phyloP scores from a whole-genome alignment of 1,140 invertebrate genomes.

The Pogonomyrmex californicus region DNA sequence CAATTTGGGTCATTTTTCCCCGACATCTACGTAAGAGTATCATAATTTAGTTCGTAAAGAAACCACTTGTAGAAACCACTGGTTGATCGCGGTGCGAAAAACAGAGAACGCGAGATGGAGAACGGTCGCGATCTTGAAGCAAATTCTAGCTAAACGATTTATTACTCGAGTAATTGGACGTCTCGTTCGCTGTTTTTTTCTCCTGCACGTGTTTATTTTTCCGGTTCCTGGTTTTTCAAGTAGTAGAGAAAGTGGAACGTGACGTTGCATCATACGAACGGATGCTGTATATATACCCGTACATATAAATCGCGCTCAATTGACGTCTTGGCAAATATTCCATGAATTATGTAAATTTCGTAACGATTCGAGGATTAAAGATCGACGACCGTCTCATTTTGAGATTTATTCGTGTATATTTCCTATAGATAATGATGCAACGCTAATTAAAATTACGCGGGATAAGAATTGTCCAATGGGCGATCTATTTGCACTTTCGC shows the following conservation, averaged over 20 bases:
- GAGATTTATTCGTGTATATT: slow-evolving; percentile 5
- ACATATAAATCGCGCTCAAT: neutral
- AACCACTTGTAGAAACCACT: slow-evolving; percentile 12
- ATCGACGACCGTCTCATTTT: neutral
- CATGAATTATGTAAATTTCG: neutral
- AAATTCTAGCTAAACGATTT: neutral
- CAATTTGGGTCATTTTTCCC: neutral
- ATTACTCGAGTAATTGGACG: neutral
- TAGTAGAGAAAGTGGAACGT: slow-evolving; percentile 1
- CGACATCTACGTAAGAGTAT: neutral
- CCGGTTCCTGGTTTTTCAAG: neutral
- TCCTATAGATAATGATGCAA: neutral
- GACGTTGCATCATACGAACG: slow-evolving; percentile 3
- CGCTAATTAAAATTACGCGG: neutral
- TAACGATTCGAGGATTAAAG: neutral
- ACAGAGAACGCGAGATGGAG: neutral
- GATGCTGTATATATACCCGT: neutral
- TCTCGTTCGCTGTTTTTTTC: neutral
- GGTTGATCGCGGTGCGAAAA: neutral
- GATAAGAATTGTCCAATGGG: neutral
- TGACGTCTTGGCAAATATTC: neutral
- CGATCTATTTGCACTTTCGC: neutral
- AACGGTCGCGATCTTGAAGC: slow-evolving; percentile 15
- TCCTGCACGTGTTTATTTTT: neutral
- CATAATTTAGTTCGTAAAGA: neutral